Evolutionary conservation across 2,888 invertebrate genomes (phyloP).

Genomic region (Eupithecia pulchellata): DNA sequence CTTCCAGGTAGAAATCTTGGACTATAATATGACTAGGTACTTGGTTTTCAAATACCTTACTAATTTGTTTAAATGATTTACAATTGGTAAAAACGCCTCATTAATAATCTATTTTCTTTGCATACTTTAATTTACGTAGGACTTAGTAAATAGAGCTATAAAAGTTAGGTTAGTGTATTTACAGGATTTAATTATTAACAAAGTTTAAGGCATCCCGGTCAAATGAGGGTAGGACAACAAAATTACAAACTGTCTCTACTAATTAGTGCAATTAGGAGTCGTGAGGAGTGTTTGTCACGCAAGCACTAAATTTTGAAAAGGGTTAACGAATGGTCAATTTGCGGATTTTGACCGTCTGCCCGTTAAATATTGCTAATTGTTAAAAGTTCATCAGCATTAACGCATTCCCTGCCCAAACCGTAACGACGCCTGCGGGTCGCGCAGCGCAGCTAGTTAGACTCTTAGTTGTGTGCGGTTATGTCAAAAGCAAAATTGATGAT

Average conservation of each 20-base stretch:
- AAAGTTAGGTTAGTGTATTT: conserved; percentile 26
- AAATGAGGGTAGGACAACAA: conserved; percentile 25
- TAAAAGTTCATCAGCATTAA: conserved; percentile 10
- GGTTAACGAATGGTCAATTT: conserved; percentile 20
- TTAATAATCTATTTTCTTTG: no score
- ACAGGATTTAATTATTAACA: conserved; percentile 30
- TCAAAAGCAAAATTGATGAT: no score
- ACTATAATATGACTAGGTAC: no score
- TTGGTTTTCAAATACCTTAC: no score
- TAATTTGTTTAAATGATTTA: no score
- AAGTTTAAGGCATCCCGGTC: conserved; percentile 20
- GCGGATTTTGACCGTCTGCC: conserved; percentile 7
- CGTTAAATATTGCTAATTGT: conserved; percentile 8
- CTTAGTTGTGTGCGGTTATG: no score
- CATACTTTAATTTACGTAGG: conserved; percentile 1
- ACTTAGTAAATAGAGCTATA: conserved; percentile 3
- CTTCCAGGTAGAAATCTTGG: no score
- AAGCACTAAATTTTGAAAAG: conserved; percentile 29
- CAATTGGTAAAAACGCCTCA: no score
- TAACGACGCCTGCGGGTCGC: no score
- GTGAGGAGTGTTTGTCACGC: conserved; percentile 33
- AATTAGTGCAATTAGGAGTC: conserved; percentile 41
- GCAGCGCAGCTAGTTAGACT: no score
- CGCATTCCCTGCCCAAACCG: background rate
- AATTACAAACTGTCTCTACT: conserved; percentile 26